These are phyloP conservation scores for Doris montereyensis DNA, from an alignment of 2,888 invertebrate genomes.

Conservation along the genomic window DNA sequence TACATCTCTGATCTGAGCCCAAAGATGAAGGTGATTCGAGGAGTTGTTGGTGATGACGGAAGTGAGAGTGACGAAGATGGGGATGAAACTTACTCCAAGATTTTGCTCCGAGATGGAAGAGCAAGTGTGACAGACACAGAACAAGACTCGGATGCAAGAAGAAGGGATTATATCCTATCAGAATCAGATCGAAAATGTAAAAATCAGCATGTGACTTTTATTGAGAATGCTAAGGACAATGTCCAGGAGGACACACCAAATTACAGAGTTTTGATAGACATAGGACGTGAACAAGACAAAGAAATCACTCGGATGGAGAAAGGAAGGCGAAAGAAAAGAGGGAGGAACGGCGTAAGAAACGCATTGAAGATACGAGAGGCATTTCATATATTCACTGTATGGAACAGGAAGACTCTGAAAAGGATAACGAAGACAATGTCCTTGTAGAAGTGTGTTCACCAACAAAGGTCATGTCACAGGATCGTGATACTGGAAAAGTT, in stretches of 20 bases:
- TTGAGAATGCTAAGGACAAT: background rate
- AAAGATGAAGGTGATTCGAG: conserved; percentile 22
- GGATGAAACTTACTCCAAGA: conserved; percentile 25
- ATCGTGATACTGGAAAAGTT: too few relatives aligned
- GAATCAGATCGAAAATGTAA: background rate
- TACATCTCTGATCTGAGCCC: conserved; percentile 27
- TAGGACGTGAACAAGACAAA: background rate
- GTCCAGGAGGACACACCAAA: background rate
- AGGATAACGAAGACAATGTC: background rate
- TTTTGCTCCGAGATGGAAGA: background rate
- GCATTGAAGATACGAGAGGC: background rate
- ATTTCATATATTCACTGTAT: too few relatives aligned
- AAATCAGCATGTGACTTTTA: background rate
- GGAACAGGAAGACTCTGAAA: background rate
- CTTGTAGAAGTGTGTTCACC: background rate
- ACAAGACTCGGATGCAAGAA: background rate
- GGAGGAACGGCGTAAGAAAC: background rate
- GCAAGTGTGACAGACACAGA: background rate
- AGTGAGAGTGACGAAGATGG: conserved; percentile 3
- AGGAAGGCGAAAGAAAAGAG: background rate
- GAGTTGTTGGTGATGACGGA: conserved; percentile 30
- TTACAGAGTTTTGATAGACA: background rate
- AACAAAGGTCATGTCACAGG: too few relatives aligned
- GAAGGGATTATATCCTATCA: background rate
- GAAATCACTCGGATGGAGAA: background rate